Percentiles rank a stretch among this genome's conserved stretches.
Evolutionary conservation across 2,888 invertebrate genomes (phyloP).

Genomic region (Drosophila anceps): DNA sequence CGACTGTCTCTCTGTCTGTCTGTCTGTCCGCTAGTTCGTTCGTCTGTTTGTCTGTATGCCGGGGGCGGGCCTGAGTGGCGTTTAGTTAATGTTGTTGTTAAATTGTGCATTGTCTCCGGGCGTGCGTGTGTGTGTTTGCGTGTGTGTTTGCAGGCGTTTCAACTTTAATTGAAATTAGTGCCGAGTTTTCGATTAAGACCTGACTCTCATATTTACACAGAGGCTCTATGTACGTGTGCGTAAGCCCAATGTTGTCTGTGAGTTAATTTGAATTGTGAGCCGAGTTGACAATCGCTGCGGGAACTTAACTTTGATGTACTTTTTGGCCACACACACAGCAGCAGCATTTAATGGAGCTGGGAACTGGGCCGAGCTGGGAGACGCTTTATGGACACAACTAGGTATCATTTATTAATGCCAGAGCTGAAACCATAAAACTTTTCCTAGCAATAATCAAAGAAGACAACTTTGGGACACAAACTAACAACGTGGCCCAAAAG

Average conservation of each 20-base stretch:
- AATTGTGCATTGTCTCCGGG: conserved; percentile 59
- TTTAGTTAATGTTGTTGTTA: conserved; percentile 70
- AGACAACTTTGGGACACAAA: conserved; percentile 53
- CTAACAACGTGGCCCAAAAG: conserved; percentile 43
- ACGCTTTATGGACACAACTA: conserved; percentile 19
- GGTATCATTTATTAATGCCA: conserved; percentile 65
- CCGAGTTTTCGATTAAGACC: conserved; percentile 63
- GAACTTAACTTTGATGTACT: conserved; percentile 24
- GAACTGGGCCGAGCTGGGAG: not conserved
- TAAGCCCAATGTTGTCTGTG: conserved; percentile 16
- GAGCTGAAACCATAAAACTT: conserved; percentile 49
- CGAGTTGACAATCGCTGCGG: conserved; percentile 20
- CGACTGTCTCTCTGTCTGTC: conserved; percentile 30
- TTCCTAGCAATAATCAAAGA: conserved; percentile 51
- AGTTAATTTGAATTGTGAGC: conserved; percentile 33
- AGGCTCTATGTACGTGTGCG: conserved; percentile 4
- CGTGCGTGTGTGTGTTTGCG: conserved; percentile 3
- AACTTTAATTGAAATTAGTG: conserved; percentile 80
- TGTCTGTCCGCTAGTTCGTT: not conserved
- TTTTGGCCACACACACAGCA: conserved; percentile 1
- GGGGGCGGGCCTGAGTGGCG: conserved; percentile 18
- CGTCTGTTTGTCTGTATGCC: conserved; percentile 6
- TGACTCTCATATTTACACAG: conserved; percentile 38
- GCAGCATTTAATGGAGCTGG: conserved; percentile 19
- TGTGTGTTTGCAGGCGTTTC: conserved; percentile 56